Evolutionary conservation across 2,888 invertebrate species (phyloP), one percentile per base, ranked within the genome.

Genomic region (Pristionchus arcanus): DNA sequence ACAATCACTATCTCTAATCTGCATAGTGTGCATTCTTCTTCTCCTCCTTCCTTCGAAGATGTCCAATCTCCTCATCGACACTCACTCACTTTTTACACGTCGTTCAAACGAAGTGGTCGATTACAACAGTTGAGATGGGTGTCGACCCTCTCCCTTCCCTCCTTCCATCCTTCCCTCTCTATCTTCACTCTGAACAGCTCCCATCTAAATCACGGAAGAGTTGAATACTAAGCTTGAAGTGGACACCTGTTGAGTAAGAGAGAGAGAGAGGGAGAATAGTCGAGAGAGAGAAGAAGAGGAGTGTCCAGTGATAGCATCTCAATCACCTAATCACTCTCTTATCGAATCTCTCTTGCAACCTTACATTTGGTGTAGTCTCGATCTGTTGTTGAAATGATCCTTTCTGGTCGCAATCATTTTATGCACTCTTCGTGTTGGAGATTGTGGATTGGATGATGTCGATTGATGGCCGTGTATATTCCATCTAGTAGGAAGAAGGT

Each of bases 81-180:
- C 74, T 74, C 74, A 74, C 74, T 74, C 74, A 74, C 74, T 74
- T 74, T 74, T 74, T 74, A 74, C 74, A 74, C 74, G 74, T 74
- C 74, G 74, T 74, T 74, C 19, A 74, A 37, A 21, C 19, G 13
- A 74, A 37, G 74, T 34, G 74, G 74, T 74, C 66, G 74, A 74
- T 74, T 74, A 74, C 74, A 74, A 74, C 74, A 74, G 74, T 74
- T 74, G 74, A 74, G 74, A 74, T 74, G 74, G 37, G 74, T 31
- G 34, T 74, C 37, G 34, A n/a, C 74, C 37, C 74, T 74, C 68
- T 74, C 34, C 34, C 37, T 37, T 59, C 59, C 19, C 68, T 68
- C 2, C 59, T 59, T 25, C 59, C 59, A 59, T 59, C 68, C 68
- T 74, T 74, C 74, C 74, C 31, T 74, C 74, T 74, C 74, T n/a